Base-by-base conservation (phyloP, 2,888 invertebrate species). In the Subacronicta megacephala region DNA sequence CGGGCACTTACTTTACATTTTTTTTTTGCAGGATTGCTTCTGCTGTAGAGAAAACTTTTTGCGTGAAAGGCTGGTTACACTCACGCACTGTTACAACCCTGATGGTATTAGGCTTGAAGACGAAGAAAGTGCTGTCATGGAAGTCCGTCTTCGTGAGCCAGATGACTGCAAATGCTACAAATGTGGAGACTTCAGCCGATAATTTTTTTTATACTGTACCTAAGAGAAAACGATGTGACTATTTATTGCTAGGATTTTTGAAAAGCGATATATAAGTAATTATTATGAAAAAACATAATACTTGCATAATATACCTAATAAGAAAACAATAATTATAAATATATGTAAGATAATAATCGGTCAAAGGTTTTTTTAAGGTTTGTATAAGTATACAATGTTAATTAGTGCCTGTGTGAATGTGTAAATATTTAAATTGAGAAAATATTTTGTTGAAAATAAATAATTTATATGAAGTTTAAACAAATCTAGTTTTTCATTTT, bases 21-120 rank as follows among this genome's bases (percentile, higher is more conserved):
- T 20, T 16, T 42, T 4, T 62, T 75, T 93, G 41, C 85, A 97
- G 98, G 98, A 98, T 93, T 98, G 98, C 85, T 98, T 96, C 82
- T 98, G 98, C 90, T 98, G 98, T 82, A 95, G 98, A 54, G 98
- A 98, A 88, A 97, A 97, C 77, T 97, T 96, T 83, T 95, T 98
- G 43, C 95, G 97, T 59, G 97, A 98, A 80, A 95, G 98, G 68
- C 91, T 96, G 47, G 96, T 98, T 29, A 96, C 96, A 0, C 92
- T 98, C 54, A 96, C 96, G 12, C 97, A 98, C 79, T 98, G 98
- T 87, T 98, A 98, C 82, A 97, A 98, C 88, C 96, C 97, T 13
- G 98, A 98, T 87, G 98, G 98, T 3, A 92, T 97, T 18, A 95
- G 97, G 67, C 90, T 98, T 47, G 96, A 95, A 49, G 95, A 95